Evolutionary conservation across 1,140 invertebrate species (phyloP), one percentile per base, ranked within the genome.

Genomic region (Pararge aegeria): DNA sequence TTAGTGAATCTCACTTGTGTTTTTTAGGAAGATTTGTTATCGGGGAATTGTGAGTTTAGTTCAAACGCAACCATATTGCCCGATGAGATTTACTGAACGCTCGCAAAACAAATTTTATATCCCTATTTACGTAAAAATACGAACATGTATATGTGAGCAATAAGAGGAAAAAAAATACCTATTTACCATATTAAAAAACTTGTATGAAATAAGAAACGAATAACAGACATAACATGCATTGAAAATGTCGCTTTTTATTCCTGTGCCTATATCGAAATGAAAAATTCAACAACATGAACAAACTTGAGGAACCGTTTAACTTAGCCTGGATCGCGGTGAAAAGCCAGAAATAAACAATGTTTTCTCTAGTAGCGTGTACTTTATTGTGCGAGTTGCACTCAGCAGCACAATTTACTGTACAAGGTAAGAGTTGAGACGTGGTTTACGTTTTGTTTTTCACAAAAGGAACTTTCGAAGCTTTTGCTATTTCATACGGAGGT

Each of bases 361-460:
- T 46, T 46, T 46, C 42, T 46, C 42, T 46, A 20, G 1, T 2
- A 46, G 42, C 42, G 18, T 46, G 42, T 46, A 46, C 16, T 46
- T 46, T 46, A 46, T 46, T 46, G 42, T 46, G 42, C 15, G 42
- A 46, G 42, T 46, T 46, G 42, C 42, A 46, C 42, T 46, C 42
- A 46, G 42, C 9, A 46, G 42, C 42, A 46, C 18, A 46, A 46
- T 46, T 46, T 46, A 46, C 42, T 46, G 42, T 46, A 46, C 42
- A 46, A 46, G 42, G 42, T 46, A 46, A 46, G 18, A 46, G 42
- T 20, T 19, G 42, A 20, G 42, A 46, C 42, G 42, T 19, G 42
- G 42, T 20, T 46, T 46, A 46, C 42, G 42, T 21, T 46, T 46
- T 19, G 42, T 46, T 46, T 46, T 46, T 46, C 10, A 46, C 42